phyloP scores from a whole-genome alignment of 2,113 vertebrate species.

The Hemibagrus wyckioides region DNA sequence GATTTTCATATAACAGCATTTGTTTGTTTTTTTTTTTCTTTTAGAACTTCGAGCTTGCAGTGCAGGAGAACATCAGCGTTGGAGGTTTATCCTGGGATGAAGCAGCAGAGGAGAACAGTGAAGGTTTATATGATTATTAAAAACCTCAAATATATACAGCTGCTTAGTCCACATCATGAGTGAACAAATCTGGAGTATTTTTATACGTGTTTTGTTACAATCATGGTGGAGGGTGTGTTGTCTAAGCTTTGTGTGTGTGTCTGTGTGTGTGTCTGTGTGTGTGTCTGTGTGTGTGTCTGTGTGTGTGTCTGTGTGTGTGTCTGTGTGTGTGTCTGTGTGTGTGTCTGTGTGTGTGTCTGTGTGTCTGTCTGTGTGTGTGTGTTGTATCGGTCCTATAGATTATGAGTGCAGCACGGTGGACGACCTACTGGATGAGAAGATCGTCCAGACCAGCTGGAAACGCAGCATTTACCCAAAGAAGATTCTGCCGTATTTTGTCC shows the following conservation, averaged over 20 bases:
- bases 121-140: constrained; percentile 10
- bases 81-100: constrained; percentile 82
- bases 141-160: background rate
- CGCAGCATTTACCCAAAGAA: constrained; percentile 82
- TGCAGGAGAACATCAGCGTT: constrained; percentile 84
- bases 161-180: background rate
- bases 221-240: background rate
- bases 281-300: background rate
- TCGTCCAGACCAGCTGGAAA: constrained; percentile 79
- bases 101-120: constrained; percentile 63
- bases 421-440: constrained; percentile 83
- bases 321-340: background rate
- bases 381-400: constrained; percentile 44
- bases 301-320: background rate
- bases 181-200: background rate
- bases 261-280: background rate
- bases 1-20: background rate
- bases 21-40: too few relatives aligned
- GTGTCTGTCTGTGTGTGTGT: background rate
- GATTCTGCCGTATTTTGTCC: constrained; percentile 79
- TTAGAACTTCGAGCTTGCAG: constrained; percentile 84
- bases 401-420: constrained; percentile 74
- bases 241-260: background rate
- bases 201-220: background rate
- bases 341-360: background rate